Conservation (phyloP, 2,113 vertebrate genomes). For the Brachyistius frenatus region DNA sequence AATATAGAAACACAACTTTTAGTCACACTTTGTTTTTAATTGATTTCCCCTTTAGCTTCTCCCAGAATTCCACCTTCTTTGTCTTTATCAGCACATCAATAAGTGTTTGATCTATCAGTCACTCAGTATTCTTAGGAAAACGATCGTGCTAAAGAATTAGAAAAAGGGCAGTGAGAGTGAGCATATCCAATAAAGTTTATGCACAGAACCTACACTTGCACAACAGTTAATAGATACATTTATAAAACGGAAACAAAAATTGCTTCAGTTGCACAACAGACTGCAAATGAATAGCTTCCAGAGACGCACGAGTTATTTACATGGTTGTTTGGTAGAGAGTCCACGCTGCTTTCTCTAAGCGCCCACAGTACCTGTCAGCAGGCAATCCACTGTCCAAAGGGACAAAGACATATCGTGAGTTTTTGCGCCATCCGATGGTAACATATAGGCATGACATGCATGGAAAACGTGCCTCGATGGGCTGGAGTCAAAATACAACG, state of each 20-base stretch:
- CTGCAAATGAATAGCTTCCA: too few species aligned
- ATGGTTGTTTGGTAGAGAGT: slow-evolving; percentile 3
- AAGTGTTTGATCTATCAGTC: too few species aligned
- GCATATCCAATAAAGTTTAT: too few species aligned
- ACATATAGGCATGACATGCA: neutral
- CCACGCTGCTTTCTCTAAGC: slow-evolving; percentile 8
- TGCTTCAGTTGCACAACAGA: too few species aligned
- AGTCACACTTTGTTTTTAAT: neutral
- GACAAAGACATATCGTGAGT: neutral
- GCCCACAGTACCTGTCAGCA: neutral
- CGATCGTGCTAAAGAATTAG: too few species aligned
- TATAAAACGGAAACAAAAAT: too few species aligned
- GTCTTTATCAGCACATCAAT: too few species aligned
- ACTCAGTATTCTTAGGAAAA: too few species aligned
- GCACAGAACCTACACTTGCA: too few species aligned
- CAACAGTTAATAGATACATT: too few species aligned
- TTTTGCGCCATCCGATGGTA: slow-evolving; percentile 44
- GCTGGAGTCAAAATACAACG: neutral
- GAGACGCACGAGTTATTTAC: neutral
- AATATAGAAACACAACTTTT: slow-evolving; percentile 28
- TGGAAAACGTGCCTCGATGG: neutral
- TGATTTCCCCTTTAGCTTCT: neutral
- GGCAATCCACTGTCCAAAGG: neutral
- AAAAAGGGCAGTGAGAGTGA: too few species aligned
- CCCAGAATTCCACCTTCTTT: too few species aligned